These are phyloP conservation scores for Thecocarcelia acutangulata DNA, from an alignment of 2,888 invertebrate species.

Conservation along the genomic window DNA sequence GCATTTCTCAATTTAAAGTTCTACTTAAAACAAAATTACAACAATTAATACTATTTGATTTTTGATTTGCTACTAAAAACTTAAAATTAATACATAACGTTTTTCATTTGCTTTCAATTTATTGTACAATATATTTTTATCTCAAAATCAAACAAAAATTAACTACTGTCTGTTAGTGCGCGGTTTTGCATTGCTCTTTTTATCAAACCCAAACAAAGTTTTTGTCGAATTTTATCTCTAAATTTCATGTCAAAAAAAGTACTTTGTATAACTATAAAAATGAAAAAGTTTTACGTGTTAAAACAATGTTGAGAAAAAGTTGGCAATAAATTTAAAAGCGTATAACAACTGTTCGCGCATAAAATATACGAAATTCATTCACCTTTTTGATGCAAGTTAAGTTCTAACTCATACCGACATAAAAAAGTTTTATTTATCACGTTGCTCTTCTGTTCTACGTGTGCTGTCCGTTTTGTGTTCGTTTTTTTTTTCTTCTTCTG, in stretches of 20 bases:
- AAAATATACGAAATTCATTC: constrained; percentile 62
- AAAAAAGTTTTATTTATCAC: constrained; percentile 2
- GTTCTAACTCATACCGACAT: constrained; percentile 47
- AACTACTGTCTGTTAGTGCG: neutral
- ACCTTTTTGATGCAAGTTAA: constrained; percentile 56
- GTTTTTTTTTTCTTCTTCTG: neutral
- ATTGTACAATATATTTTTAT: too few species aligned
- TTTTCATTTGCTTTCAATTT: too few species aligned
- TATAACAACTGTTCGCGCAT: constrained; percentile 63
- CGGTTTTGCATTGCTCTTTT: neutral
- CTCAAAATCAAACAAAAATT: neutral
- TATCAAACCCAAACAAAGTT: neutral
- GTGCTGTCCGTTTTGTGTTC: too few species aligned
- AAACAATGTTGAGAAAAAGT: constrained; percentile 11
- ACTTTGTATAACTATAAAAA: neutral
- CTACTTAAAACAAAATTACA: too few species aligned
- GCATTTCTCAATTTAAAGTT: too few species aligned
- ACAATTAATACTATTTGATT: too few species aligned
- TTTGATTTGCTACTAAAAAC: too few species aligned
- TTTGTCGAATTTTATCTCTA: neutral
- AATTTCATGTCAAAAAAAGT: constrained; percentile 5
- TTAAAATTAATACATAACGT: too few species aligned
- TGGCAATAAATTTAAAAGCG: constrained; percentile 54
- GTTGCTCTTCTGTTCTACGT: neutral
- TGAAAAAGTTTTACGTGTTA: constrained; percentile 20